Evolutionary conservation across 2,888 invertebrate genomes (phyloP).

Genomic region (Sicus ferrugineus): DNA sequence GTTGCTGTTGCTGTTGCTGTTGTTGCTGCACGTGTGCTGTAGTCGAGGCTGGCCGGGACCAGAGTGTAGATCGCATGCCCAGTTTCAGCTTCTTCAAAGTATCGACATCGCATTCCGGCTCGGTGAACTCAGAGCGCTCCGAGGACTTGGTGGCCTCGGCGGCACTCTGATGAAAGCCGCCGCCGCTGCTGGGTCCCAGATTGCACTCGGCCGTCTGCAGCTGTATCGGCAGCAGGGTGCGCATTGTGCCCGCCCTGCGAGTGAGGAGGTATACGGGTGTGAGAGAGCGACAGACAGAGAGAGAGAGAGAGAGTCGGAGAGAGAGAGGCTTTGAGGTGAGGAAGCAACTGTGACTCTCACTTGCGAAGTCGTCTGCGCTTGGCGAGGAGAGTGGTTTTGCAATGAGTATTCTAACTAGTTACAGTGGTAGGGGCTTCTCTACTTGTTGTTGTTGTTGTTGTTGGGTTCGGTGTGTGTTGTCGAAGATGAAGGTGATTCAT

Average conservation of each 20-base stretch:
- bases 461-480: conserved; percentile 20
- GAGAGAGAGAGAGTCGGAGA: conserved; percentile 17
- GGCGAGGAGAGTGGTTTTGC: no score
- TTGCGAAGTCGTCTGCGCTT: no score
- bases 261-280: conserved; percentile 26
- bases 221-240: conserved; percentile 73
- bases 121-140: conserved; percentile 71
- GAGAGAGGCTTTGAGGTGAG: no score
- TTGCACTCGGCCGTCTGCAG: conserved; percentile 64
- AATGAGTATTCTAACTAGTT: no score
- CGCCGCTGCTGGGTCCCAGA: conserved; percentile 49
- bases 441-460: background rate
- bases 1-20: conserved; percentile 52
- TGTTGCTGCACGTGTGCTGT: conserved; percentile 59
- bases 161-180: conserved; percentile 50
- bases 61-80: conserved; percentile 74
- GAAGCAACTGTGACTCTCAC: no score
- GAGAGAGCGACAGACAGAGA: background rate
- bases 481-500: no score
- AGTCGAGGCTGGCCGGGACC: conserved; percentile 70
- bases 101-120: conserved; percentile 78
- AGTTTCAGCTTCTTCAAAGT: conserved; percentile 77
- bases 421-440: no score
- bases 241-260: conserved; percentile 65
- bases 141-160: conserved; percentile 36